Evolutionary conservation across 2,797 vertebrate species (phyloP), one percentile per base, ranked within the genome.

Genomic region (Macropodus opercularis): DNA sequence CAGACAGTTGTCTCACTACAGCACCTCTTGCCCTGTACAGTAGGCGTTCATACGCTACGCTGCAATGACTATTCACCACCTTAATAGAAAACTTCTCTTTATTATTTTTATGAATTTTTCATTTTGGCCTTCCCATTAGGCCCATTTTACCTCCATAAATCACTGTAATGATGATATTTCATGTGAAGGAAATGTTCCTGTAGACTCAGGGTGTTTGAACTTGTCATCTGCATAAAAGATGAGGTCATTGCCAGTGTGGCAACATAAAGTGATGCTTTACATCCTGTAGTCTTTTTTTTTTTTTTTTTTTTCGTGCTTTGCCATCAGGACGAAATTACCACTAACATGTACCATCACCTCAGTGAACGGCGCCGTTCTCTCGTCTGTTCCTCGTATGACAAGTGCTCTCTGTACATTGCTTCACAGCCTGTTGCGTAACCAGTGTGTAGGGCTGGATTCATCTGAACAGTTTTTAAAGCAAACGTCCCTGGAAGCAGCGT

Each of bases 381-480:
- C 50, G 31, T 27, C 19, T 48, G 49, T 46, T 51, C 50, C 61
- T 69, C 53, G 19, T 46, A 55, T 51, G 42, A 79, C 21, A 5
- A 64, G 44, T 24, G 18, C 52, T 68, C 43, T 43, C 44, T n/a
- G 18, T 59, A 63, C 29, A 5, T 39, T n/a, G n/a, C 59, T 68
- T 63, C 1, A 29, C 73, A 31, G 58, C 65, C 62, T 69, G 70
- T 88, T 89, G 74, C 77, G 51, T 87, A 89, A 86, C 75, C 42
- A 31, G 17, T 6, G 1, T 59, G 78, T 70, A 29, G 24, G 59
- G 62, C 48, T 71, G 68, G 72, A 72, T 79, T 66, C 54, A 75
- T 80, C 47, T 2, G 19, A 63, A 48, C 61, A 60, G 29, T 41
- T 1, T 41, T 50, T 57, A 46, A 10, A 43, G 29, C 27, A 64